Base-by-base conservation (phyloP, 2,888 invertebrate species). In the Caradrina kadenii region DNA sequence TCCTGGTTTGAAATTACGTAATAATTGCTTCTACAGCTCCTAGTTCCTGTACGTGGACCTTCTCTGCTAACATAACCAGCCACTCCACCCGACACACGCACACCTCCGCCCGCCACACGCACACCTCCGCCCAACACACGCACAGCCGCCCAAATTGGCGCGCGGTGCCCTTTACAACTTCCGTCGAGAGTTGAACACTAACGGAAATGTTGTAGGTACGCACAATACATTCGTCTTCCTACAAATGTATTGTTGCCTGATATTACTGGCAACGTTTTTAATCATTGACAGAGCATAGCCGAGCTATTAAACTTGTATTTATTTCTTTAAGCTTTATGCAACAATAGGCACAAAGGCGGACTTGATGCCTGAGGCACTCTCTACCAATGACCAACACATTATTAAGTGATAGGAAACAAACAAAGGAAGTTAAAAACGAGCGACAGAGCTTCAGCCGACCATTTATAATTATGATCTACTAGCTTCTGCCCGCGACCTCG, bases 91-190 rank as follows among this genome's bases (percentile, higher is more conserved):
- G 19, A 21, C 48, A 7, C 55, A 31, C 69, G 21, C 60, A 39
- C 66, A 35, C 39, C 10, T 52, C n/a, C 69, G 21, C 61, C 31
- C 67, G n/a, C 11, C 31, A 31, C 62, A 19, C 45, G 8, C 59
- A 59, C 42, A 17, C 0, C 45, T 56, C 53, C 45, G 55, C 64
- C 35, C 42, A 21, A 42, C 48, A 48, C 58, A 62, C 70, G 54
- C 50, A 52, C 50, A 63, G 22, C 48, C 35, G 15, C 61, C 62
- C 58, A 69, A 55, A 64, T 53, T 42, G 55, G 53, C 63, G 39
- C 61, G 49, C 60, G 50, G 48, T 48, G 55, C 63, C 72, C 54
- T 75, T 76, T 69, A 69, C 55, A 56, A 81, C 75, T 76, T 80
- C 79, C 82, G 79, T 52, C 58, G 39, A 52, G 53, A 72, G 68